Base-by-base conservation (phyloP, 30 jellyfish, hydroid and myxozoan genomes). In the Chrysaora quinquecirrha region DNA sequence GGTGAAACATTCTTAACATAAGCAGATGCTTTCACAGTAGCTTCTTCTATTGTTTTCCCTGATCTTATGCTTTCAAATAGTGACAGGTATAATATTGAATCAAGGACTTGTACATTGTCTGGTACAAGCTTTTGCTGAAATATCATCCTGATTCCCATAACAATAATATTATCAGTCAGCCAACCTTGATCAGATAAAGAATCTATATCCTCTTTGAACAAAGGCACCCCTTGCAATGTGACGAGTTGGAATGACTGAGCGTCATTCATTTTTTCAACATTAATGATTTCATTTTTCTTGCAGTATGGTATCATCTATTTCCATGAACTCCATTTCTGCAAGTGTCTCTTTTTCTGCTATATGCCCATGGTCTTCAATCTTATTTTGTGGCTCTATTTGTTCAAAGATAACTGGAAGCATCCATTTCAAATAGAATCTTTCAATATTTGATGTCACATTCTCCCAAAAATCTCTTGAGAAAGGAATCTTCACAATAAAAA, bases 401-500 rank as follows among this genome's bases (percentile, higher is more conserved):
- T 52, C 75, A 52, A 75, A 75, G n/a, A 75, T 54, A 9, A 50
- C 19, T 49, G 87, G 87, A 52, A 75, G 87, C 76, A 75, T 54
- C 87, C 76, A 75, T 33, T 75, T 75, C 64, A 75, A 16, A 54
- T 49, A 75, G 12, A 75, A 75, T 75, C 38, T 1, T 11, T 30
- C 63, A 49, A 50, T 24, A 12, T 52, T 75, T 52, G 61, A 18
- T 54, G 2, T 28, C 30, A 75, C 87, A 27, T 50, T 35, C 32
- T 25, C 60, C 86, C 86, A 50, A 74, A 74, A 74, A 9, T 9
- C 75, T 29, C 34, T 49, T 11, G 60, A 25, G 32, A 74, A 74
- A 1, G 86, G 64, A 74, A 48, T 49, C 33, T 49, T 34, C 14
- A 74, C 64, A 50, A 74, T 16, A 32, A 74, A 74, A 6, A 74